These are phyloP conservation scores for Littorina saxatilis DNA, from an alignment of 1,140 invertebrate species.

Conservation along the genomic window DNA sequence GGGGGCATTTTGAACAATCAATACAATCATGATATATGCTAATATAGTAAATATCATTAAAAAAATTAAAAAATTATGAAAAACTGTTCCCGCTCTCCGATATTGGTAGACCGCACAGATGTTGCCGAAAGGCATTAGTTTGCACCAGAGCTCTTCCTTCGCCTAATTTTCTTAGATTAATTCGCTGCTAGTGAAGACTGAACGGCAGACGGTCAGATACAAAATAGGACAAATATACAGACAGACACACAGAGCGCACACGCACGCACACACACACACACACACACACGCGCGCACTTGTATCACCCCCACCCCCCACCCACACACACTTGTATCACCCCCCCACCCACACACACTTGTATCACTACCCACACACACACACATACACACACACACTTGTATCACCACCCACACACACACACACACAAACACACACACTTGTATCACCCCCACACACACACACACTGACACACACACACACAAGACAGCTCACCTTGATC, in stretches of 20 bases:
- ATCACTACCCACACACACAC: not conserved
- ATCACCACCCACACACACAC: conserved; percentile 21
- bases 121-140: too few species aligned
- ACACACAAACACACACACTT: conserved; percentile 8
- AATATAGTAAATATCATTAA: not conserved
- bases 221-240: conserved; percentile 26
- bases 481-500: conserved; percentile 80
- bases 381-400: conserved; percentile 20
- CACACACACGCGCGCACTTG: not conserved
- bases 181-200: not conserved
- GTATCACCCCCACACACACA: not conserved
- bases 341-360: not conserved
- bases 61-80: too few species aligned
- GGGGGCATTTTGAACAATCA: not conserved
- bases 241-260: conserved; percentile 18
- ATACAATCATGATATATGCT: not conserved
- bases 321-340: conserved; percentile 4
- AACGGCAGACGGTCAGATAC: conserved; percentile 21
- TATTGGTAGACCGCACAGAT: too few species aligned
- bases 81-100: too few species aligned
- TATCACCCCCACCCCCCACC: not conserved
- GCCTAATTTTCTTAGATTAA: not conserved
- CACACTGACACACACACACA: not conserved
- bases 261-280: not conserved
- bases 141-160: not conserved